Base-by-base conservation (phyloP, 2,888 invertebrate species). In the Bembecia ichneumoniformis region DNA sequence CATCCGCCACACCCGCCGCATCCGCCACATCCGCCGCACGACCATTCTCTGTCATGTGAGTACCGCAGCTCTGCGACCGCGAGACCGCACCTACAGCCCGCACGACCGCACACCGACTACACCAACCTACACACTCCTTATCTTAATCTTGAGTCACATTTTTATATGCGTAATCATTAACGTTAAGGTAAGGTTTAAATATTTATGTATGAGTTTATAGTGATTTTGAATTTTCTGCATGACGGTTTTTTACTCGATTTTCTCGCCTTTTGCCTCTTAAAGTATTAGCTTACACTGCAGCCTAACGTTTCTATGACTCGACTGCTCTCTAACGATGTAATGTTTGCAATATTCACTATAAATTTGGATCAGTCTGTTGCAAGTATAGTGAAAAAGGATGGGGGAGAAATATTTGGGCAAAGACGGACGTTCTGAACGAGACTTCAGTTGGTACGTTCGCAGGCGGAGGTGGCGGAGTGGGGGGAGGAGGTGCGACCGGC, bases 41-140 rank as follows among this genome's bases (percentile, higher is more conserved):
- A 77, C 62, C 78, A 74, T 52, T 69, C 71, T 59, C 66, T 81
- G 66, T 64, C 81, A 64, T 82, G 82, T 82, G 74, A 83, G 82
- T 82, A 79, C 54, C 45, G 17, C 45, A 45, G 14, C 35, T 35
- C 35, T 47, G 51, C 47, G 49, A 49, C 47, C 49, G 51, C 46
- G 15, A 49, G 36, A 50, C 43, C 49, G 15, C 44, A 44, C 44
- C 13, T n/a, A 40, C 40, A 5, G 40, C 40, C 14, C 44, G 10
- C 44, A 44, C 15, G 3, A 17, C 44, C 44, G 40, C 44, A 17
- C 17, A 44, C 15, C 44, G 15, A 28, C 28, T 9, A 9, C 28
- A 28, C 28, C 28, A 28, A 28, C 28, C 20, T 5, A 28, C 20
- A 28, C 20, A 28, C 20, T 28, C 28, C 9, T 28, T 28, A 28